phyloP scores from a whole-genome alignment of 2,113 vertebrate species.

The Antidorcas marsupialis region DNA sequence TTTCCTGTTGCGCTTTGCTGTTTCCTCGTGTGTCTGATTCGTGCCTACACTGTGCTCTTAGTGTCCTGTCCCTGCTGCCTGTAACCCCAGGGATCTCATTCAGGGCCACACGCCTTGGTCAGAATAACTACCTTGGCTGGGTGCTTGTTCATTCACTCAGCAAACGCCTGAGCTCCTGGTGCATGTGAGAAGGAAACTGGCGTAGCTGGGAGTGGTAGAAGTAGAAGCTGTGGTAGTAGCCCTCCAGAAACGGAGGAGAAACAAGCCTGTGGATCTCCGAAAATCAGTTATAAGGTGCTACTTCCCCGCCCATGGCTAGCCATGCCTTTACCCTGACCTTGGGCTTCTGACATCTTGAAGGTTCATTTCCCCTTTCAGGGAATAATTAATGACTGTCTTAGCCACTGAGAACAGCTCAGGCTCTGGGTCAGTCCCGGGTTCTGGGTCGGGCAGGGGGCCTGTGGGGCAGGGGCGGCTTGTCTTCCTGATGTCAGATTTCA shows the following conservation, averaged over 20 bases:
- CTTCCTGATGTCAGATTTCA: constrained; percentile 10
- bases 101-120: neutral
- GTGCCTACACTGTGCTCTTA: rapidly evolving
- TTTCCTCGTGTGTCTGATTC: neutral
- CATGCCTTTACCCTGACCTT: neutral
- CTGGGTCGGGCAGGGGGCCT: neutral
- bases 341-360: neutral
- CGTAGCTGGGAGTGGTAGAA: neutral
- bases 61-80: neutral
- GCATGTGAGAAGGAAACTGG: neutral
- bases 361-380: neutral
- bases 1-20: neutral
- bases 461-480: neutral
- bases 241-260: neutral
- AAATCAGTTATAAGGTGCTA: neutral
- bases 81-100: neutral
- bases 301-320: neutral
- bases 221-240: neutral
- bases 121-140: neutral
- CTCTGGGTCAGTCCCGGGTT: neutral
- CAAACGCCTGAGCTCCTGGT: neutral
- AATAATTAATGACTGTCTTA: neutral
- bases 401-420: neutral
- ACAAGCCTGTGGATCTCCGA: neutral
- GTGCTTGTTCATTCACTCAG: neutral